These are phyloP conservation scores for Molothrus aeneus DNA, from an alignment of 2,797 vertebrate species.

Conservation along the genomic window DNA sequence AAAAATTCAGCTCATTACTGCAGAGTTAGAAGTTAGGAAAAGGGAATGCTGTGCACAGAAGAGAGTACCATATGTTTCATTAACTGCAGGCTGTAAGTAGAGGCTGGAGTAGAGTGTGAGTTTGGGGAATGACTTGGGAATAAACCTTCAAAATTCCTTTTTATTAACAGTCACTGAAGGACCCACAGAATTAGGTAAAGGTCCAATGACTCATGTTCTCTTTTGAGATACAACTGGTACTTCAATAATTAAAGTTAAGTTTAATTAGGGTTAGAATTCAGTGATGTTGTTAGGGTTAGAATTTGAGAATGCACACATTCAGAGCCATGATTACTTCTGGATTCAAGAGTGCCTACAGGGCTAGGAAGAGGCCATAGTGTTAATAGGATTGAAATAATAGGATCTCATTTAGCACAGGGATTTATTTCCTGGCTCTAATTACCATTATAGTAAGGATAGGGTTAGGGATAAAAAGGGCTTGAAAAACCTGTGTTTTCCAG, in stretches of 20 bases:
- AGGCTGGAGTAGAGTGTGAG: background rate
- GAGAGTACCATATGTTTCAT: background rate
- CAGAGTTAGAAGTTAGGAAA: background rate
- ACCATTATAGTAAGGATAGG: background rate
- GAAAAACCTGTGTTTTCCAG: slow-evolving; percentile 5
- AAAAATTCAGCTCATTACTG: background rate
- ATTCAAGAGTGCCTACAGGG: slow-evolving; percentile 45
- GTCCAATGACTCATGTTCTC: background rate
- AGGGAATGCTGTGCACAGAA: background rate
- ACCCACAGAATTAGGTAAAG: background rate
- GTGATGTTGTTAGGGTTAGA: slow-evolving; percentile 25
- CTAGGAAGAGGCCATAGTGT: slow-evolving; percentile 36
- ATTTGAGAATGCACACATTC: slow-evolving; percentile 31
- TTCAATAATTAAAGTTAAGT: slow-evolving; percentile 53
- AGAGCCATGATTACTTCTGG: slow-evolving; percentile 24
- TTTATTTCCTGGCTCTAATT: slow-evolving; percentile 59
- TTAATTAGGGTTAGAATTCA: slow-evolving; percentile 51
- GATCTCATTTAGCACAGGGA: slow-evolving; percentile 37
- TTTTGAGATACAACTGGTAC: slow-evolving; percentile 16
- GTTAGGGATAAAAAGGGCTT: background rate
- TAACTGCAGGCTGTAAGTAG: background rate
- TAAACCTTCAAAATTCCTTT: background rate
- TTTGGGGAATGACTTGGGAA: background rate
- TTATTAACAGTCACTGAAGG: background rate
- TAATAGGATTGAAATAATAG: slow-evolving; percentile 63